Evolutionary conservation across 2,888 invertebrate genomes (phyloP), one percentile per base, ranked within the genome.

Genomic region (Zaprionus obscuricornis): DNA sequence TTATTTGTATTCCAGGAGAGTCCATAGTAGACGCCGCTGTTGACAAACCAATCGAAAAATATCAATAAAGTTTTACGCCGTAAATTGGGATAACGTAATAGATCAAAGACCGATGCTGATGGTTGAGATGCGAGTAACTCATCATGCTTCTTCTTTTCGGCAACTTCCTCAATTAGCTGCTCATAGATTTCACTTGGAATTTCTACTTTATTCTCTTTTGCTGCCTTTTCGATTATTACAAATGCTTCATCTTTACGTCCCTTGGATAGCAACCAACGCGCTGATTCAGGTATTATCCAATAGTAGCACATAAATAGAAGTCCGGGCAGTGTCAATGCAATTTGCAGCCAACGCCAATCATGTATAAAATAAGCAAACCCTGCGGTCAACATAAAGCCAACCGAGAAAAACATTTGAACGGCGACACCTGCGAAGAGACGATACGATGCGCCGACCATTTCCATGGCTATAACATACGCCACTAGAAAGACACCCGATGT

Each of bases 1-100:
- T 93, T 94, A 27, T 94, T 93, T 0, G 94, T 94, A 81, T 94
- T 94, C 93, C 95, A 94, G 0, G 95, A 95, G 4, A 96, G 90
- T 0, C 95, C 95, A 79, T 95, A 95, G 89, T 95, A 96, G 3
- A 94, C 94, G 56, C 94, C 93, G 84, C 94, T 94, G 85, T 94
- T 94, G 11, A 94, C 95, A 87, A 95, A 94, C 95, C 95, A 95
- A 86, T 94, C 93, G 87, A 94, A 94, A 88, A 95, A 94, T 67
- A 95, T 92, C 39, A 94, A 91, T 16, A 94, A 84, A 33, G 93
- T 92, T 79, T 93, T 93, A 54, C 91, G 92, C 39, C 93, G 91
- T 24, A 95, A 89, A 85, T 93, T 94, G 1, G 93, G 92, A 88
- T 93, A 92, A 52, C 91, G 91, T 62, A 94, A 92, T 18, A 94